A percentile compares a stretch with the other conserved stretches of the same genome.
Conservation (phyloP, 2,113 vertebrate species). For the Xenus cinereus region DNA sequence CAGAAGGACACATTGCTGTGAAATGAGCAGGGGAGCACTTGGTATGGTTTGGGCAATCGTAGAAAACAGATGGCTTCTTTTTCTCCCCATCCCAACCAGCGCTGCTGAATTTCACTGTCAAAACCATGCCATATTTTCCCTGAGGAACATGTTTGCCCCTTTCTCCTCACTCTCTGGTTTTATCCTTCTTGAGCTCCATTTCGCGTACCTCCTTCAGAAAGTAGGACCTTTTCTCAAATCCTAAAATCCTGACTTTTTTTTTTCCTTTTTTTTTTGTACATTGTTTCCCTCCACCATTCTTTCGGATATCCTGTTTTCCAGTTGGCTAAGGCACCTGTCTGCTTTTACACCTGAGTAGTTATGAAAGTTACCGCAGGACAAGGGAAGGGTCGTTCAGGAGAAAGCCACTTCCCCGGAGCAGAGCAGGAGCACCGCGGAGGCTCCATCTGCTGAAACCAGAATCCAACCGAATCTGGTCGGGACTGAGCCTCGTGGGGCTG, state of each 20-base stretch:
- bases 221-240: neutral
- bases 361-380: accelerated
- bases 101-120: neutral
- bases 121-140: neutral
- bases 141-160: neutral
- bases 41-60: neutral
- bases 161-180: neutral
- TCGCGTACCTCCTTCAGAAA: neutral
- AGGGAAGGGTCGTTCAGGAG: neutral
- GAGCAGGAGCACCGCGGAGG: accelerated
- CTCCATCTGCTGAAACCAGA: neutral
- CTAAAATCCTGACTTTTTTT: neutral
- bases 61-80: neutral
- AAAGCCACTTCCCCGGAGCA: neutral
- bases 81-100: neutral
- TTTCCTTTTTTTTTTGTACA: neutral
- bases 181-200: neutral
- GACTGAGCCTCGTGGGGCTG: neutral
- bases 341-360: neutral
- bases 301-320: neutral
- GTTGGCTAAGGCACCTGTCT: neutral
- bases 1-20: neutral
- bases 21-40: neutral
- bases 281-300: neutral
- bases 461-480: neutral